A percentile compares a stretch with the other conserved stretches of the same genome.
Conservation (phyloP, 2,888 invertebrate species). For the Gibbula magus region DNA sequence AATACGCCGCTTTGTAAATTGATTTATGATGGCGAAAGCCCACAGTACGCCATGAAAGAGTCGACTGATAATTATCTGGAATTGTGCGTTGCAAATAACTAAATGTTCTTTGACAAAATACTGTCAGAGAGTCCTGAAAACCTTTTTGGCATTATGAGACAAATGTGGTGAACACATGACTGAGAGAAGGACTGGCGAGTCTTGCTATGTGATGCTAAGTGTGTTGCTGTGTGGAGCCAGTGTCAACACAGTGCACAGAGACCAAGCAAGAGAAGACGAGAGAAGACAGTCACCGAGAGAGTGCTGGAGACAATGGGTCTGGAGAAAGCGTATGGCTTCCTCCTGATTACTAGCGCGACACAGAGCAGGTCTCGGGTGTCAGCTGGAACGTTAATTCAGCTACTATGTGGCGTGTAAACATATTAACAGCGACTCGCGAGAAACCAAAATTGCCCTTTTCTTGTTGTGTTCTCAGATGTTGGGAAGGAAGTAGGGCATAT, state of each 20-base stretch:
- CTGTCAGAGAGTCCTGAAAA: not conserved
- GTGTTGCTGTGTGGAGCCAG: not conserved
- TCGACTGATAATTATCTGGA: not conserved
- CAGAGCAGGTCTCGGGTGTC: not conserved
- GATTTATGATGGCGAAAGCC: not conserved
- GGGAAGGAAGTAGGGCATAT: not conserved
- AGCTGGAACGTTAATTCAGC: not conserved
- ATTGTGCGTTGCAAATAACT: not conserved
- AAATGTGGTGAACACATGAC: not conserved
- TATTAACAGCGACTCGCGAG: not conserved
- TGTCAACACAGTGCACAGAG: not conserved
- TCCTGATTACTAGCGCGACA: not conserved
- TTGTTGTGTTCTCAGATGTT: not conserved
- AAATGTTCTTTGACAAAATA: slow-evolving; percentile 1
- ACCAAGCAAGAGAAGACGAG: too few species aligned
- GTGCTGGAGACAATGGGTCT: not conserved
- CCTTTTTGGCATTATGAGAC: not conserved
- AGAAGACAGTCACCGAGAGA: not conserved
- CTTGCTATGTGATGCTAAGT: not conserved
- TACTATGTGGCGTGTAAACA: slow-evolving; percentile 2
- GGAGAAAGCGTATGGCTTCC: not conserved
- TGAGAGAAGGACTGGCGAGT: not conserved
- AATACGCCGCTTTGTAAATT: not conserved
- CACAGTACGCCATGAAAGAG: not conserved
- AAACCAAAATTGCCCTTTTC: not conserved